Evolutionary conservation across 2,113 vertebrate species (phyloP).

Genomic region (Motacilla alba): DNA sequence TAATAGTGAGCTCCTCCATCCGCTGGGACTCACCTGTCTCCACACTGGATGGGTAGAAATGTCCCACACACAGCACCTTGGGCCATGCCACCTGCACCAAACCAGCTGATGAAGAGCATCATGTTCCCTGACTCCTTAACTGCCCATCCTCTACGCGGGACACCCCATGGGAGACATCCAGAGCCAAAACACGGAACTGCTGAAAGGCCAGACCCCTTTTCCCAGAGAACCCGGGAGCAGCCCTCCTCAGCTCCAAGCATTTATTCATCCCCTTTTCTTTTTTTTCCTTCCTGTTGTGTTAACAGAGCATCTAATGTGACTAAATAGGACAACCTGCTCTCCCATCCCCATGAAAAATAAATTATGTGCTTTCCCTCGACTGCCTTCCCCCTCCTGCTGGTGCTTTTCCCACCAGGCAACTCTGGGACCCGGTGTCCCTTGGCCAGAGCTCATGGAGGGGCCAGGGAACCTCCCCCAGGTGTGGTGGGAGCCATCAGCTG

Average conservation of each 20-base stretch:
- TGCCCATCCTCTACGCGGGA: background rate
- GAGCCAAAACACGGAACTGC: conserved; percentile 41
- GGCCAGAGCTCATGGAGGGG: background rate
- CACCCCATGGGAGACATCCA: background rate
- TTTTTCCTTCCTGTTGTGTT: conserved; percentile 66
- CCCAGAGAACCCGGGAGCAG: background rate
- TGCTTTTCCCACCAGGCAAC: background rate
- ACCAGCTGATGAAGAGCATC: background rate
- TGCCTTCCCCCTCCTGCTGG: background rate
- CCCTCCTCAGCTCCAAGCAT: background rate
- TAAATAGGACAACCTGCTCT: conserved; percentile 78
- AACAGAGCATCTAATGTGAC: conserved; percentile 79
- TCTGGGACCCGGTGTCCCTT: background rate
- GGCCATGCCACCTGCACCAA: background rate
- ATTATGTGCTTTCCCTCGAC: conserved; percentile 60
- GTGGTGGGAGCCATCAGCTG: background rate
- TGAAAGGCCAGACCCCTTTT: background rate
- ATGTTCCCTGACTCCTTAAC: background rate
- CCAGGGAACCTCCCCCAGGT: background rate
- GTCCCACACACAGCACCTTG: background rate
- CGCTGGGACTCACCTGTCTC: background rate
- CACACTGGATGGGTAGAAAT: background rate
- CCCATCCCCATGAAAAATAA: conserved; percentile 71
- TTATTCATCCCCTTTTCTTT: background rate
- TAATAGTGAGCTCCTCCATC: background rate